These are phyloP conservation scores for Carpatolechia fugitivella DNA, from an alignment of 2,888 invertebrate species.

Conservation along the genomic window DNA sequence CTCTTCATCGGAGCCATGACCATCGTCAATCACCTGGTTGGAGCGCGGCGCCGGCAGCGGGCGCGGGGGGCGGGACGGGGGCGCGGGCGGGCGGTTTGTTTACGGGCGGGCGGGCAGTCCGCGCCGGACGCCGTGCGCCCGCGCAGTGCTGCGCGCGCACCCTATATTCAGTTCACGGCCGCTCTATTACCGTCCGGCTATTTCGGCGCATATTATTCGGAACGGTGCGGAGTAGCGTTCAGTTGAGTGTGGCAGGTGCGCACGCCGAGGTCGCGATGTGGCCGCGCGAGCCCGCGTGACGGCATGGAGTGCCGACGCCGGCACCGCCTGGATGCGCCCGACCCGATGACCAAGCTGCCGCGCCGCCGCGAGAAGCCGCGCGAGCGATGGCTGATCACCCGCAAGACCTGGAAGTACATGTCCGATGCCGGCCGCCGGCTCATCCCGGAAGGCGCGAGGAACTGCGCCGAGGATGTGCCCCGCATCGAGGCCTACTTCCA, in stretches of 20 bases:
- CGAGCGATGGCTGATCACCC: slow-evolving; percentile 92
- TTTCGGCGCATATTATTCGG: slow-evolving; percentile 70
- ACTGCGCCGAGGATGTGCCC: slow-evolving; percentile 86
- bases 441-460: slow-evolving; percentile 88
- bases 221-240: slow-evolving; percentile 65
- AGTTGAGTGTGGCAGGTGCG: slow-evolving; percentile 71
- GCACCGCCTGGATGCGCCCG: slow-evolving; percentile 65
- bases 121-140: slow-evolving; percentile 22
- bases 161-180: slow-evolving; percentile 75
- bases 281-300: slow-evolving; percentile 44
- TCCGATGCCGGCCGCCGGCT: slow-evolving; percentile 92
- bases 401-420: slow-evolving; percentile 96
- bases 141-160: slow-evolving; percentile 54
- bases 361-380: slow-evolving; percentile 81
- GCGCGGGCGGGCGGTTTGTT: slow-evolving; percentile 18
- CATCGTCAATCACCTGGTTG: slow-evolving; percentile 42
- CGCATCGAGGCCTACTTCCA: slow-evolving; percentile 92
- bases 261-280: slow-evolving; percentile 52
- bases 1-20: slow-evolving; percentile 33
- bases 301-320: slow-evolving; percentile 66
- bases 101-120: slow-evolving; percentile 29
- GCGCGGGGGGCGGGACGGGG: slow-evolving; percentile 28
- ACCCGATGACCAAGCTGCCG: slow-evolving; percentile 79
- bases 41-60: slow-evolving; percentile 36
- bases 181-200: slow-evolving; percentile 73